A percentile compares a stretch with the other conserved stretches of the same genome.
Evolutionary conservation across 2,113 vertebrate species (phyloP).

Genomic region (Balaeniceps rex): DNA sequence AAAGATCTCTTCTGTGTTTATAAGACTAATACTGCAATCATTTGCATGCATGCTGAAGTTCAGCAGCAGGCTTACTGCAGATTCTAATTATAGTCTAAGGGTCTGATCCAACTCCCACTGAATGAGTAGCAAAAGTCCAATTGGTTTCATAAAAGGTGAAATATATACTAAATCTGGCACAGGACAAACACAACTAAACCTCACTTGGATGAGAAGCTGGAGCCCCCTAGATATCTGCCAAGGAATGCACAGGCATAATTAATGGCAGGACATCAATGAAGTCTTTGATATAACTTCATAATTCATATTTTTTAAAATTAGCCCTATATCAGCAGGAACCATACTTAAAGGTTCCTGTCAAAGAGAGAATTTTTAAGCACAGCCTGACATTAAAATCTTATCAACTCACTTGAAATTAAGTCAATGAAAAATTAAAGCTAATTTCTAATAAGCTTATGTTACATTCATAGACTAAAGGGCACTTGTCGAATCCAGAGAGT

Average conservation of each 20-base stretch:
- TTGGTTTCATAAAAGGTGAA: slow-evolving; percentile 36
- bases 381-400: slow-evolving; percentile 85
- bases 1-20: not conserved
- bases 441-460: slow-evolving; percentile 74
- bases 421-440: slow-evolving; percentile 82
- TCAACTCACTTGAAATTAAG: slow-evolving; percentile 86
- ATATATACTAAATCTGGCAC: not conserved
- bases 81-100: slow-evolving; percentile 38
- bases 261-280: slow-evolving; percentile 53
- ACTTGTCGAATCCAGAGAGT: not conserved
- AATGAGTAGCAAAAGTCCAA: slow-evolving; percentile 46
- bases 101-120: slow-evolving; percentile 42
- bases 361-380: slow-evolving; percentile 86
- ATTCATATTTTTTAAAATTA: slow-evolving; percentile 63
- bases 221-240: not conserved
- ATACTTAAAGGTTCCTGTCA: slow-evolving; percentile 84
- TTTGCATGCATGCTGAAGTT: not conserved
- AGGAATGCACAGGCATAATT: slow-evolving; percentile 29
- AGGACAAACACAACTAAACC: slow-evolving; percentile 24
- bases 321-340: slow-evolving; percentile 54
- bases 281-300: slow-evolving; percentile 67
- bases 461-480: slow-evolving; percentile 54
- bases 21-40: not conserved
- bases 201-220: not conserved
- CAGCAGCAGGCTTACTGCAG: slow-evolving; percentile 1